phyloP scores from a whole-genome alignment of 37 sponge, comb jelly and placozoan species.

The Mnemiopsis leidyi region DNA sequence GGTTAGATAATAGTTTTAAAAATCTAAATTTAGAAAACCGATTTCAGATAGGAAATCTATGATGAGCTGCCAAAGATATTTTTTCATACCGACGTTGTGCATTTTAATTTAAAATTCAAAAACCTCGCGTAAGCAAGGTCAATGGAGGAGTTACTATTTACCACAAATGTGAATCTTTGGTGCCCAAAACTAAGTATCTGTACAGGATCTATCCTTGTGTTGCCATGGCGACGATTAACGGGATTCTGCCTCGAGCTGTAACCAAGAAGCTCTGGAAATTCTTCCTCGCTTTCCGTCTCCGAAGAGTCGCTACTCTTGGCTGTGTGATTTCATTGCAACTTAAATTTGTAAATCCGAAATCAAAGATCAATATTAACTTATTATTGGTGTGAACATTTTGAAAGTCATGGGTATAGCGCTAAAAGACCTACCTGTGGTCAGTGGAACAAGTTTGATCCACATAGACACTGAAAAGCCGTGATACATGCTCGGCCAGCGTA shows the following conservation, averaged over 20 bases:
- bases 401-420: too few species aligned
- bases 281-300: not conserved
- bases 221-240: not conserved
- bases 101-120: too few species aligned
- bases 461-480: constrained; percentile 60
- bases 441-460: constrained; percentile 41
- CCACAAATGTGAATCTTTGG: constrained; percentile 57
- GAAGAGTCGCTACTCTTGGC: not conserved
- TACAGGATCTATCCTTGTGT: constrained; percentile 6
- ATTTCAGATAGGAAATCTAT: too few species aligned
- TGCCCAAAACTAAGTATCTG: constrained; percentile 53
- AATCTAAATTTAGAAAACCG: too few species aligned
- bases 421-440: not conserved
- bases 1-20: too few species aligned
- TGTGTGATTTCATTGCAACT: not conserved
- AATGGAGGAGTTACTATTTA: too few species aligned
- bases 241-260: not conserved
- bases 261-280: not conserved
- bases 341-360: too few species aligned
- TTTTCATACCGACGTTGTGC: too few species aligned
- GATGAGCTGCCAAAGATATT: too few species aligned
- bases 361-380: too few species aligned
- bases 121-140: too few species aligned
- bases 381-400: too few species aligned
- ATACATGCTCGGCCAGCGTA: constrained; percentile 64